Evolutionary conservation across 2,113 vertebrate genomes (phyloP).

Genomic region (Antidorcas marsupialis): DNA sequence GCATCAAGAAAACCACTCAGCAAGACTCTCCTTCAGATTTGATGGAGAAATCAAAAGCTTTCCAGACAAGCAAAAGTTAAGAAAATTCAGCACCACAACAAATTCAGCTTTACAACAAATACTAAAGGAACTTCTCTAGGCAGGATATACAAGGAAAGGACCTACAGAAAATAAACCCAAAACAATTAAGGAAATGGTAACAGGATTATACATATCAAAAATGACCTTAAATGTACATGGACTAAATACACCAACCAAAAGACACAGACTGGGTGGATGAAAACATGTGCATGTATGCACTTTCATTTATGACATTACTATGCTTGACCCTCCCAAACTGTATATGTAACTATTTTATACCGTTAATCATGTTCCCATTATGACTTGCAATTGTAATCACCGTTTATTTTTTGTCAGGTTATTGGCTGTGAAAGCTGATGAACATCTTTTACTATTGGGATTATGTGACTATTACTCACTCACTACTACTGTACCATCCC

Average conservation of each 20-base stretch:
- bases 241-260: background rate
- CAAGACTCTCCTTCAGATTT: background rate
- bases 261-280: background rate
- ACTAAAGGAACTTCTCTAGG: background rate
- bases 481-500: background rate
- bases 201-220: background rate
- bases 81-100: background rate
- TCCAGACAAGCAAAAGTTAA: background rate
- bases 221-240: background rate
- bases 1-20: background rate
- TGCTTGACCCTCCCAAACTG: background rate
- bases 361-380: background rate
- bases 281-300: background rate
- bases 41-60: background rate
- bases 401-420: background rate
- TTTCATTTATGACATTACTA: background rate
- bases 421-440: background rate
- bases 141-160: background rate
- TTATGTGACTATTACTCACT: background rate
- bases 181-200: background rate
- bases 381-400: background rate
- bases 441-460: background rate
- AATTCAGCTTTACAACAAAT: background rate
- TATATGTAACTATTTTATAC: background rate
- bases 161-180: background rate